A percentile compares a stretch with the other conserved stretches of the same genome.
phyloP scores from a whole-genome alignment of 30 jellyfish, hydroid and myxozoan genomes.

The Aurelia sp. region DNA sequence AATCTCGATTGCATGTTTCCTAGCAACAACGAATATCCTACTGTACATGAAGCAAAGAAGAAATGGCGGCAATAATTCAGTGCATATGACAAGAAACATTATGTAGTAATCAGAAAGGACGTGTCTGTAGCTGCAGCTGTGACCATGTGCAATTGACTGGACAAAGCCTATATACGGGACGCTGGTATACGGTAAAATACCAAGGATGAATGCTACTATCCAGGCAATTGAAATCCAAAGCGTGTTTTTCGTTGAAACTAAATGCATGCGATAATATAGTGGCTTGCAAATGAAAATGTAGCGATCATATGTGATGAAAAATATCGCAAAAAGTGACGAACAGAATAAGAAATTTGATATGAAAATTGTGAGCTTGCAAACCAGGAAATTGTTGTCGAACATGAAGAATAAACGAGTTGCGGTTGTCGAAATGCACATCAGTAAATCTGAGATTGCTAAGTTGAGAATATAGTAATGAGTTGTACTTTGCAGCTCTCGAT shows the following conservation, averaged over 20 bases:
- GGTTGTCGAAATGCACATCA: constrained; percentile 25
- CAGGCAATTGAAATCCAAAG: constrained; percentile 31
- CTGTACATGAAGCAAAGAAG: constrained; percentile 46
- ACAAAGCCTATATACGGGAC: background rate
- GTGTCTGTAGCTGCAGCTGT: constrained; percentile 8
- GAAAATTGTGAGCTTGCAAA: constrained; percentile 35
- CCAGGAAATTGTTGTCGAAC: background rate
- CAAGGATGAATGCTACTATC: constrained; percentile 31
- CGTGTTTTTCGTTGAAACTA: constrained; percentile 7
- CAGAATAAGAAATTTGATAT: constrained; percentile 24
- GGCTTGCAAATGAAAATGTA: constrained; percentile 68
- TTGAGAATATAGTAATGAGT: constrained; percentile 54
- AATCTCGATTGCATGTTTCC: constrained; percentile 62
- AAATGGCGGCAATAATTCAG: constrained; percentile 59
- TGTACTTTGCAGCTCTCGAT: constrained; percentile 42
- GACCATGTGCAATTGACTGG: no score
- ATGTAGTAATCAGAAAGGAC: constrained; percentile 31
- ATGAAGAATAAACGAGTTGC: constrained; percentile 10
- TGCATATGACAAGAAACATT: constrained; percentile 12
- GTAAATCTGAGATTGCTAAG: constrained; percentile 59
- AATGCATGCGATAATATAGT: constrained; percentile 37
- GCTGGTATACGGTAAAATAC: constrained; percentile 35
- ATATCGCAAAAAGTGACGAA: constrained; percentile 63
- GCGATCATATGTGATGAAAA: constrained; percentile 60
- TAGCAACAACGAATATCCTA: constrained; percentile 42